Percentiles rank a stretch among this genome's conserved stretches.
Evolutionary conservation across 1,140 invertebrate species (phyloP).

Genomic region (Lanistes nyassanus): DNA sequence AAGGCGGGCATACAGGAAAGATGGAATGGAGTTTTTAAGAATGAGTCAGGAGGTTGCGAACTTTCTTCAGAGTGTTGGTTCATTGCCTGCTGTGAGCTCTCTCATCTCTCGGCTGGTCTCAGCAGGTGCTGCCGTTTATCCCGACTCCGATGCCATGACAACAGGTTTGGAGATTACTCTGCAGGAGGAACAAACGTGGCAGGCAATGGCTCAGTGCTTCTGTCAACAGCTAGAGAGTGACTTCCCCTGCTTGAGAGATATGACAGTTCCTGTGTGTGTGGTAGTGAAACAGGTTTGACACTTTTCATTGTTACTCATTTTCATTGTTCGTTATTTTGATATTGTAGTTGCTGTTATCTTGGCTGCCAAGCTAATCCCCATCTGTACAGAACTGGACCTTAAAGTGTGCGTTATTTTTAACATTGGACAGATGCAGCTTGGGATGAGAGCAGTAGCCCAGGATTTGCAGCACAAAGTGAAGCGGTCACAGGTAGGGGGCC

Average conservation of each 20-base stretch:
- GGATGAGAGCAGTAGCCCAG: slow-evolving; percentile 42
- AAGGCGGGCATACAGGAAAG: slow-evolving; percentile 8
- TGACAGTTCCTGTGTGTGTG: slow-evolving; percentile 51
- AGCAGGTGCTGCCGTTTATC: background rate
- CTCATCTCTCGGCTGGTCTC: slow-evolving; percentile 43
- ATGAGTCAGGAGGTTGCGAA: slow-evolving; percentile 46
- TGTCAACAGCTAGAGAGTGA: slow-evolving; percentile 39
- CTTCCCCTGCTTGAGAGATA: slow-evolving; percentile 53
- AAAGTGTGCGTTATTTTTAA: background rate
- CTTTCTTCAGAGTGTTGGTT: slow-evolving; percentile 46
- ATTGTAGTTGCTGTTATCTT: background rate
- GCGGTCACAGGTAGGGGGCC: slow-evolving; percentile 27
- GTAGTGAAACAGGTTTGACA: slow-evolving; percentile 49
- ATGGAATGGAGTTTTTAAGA: slow-evolving; percentile 34
- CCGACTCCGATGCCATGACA: background rate
- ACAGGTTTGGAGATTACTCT: slow-evolving; percentile 20
- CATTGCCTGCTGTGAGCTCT: slow-evolving; percentile 30
- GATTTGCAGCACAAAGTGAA: slow-evolving; percentile 17
- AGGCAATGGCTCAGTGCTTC: slow-evolving; percentile 48
- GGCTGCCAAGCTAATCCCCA: background rate
- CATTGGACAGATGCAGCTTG: slow-evolving; percentile 43
- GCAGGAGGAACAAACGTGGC: slow-evolving; percentile 53
- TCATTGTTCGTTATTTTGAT: background rate
- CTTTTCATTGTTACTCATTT: background rate
- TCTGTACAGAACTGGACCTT: no score